Evolutionary conservation across 1,140 invertebrate species (phyloP).

Genomic region (Sarcophaga peregrina): DNA sequence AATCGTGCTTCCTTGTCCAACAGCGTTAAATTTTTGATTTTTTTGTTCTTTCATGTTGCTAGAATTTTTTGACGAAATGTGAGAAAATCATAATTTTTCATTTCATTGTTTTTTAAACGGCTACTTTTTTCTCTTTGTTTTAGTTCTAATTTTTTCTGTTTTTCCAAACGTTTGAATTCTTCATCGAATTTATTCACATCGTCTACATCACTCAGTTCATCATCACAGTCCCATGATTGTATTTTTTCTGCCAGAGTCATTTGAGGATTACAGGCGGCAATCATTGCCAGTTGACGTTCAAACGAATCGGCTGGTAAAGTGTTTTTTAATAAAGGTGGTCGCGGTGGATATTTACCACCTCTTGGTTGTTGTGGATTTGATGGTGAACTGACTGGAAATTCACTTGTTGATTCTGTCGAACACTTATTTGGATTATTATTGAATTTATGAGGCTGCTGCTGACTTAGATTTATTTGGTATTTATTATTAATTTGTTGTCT

Average conservation of each 20-base stretch:
- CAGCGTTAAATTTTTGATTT: conserved; percentile 3
- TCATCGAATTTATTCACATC: conserved; percentile 60
- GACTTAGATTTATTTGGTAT: conserved; percentile 31
- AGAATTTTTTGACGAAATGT: conserved; percentile 52
- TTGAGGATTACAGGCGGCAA: conserved; percentile 57
- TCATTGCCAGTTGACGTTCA: conserved; percentile 54
- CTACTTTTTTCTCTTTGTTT: conserved; percentile 10
- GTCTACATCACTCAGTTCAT: conserved; percentile 54
- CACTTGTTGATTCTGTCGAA: conserved; percentile 45
- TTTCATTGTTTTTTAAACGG: neutral
- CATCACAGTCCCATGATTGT: conserved; percentile 51
- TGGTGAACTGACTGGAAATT: conserved; percentile 45
- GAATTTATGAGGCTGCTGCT: conserved; percentile 13
- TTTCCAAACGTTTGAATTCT: conserved; percentile 51
- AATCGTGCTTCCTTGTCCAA: neutral
- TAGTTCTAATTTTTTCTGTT: conserved; percentile 11
- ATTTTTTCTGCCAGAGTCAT: conserved; percentile 59
- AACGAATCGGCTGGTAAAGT: conserved; percentile 57
- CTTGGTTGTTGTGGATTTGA: conserved; percentile 35
- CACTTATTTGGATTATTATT: conserved; percentile 31
- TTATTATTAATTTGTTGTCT: conserved; percentile 43
- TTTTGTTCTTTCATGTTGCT: conserved; percentile 17
- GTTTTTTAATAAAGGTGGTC: conserved; percentile 53
- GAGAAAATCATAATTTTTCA: conserved; percentile 47
- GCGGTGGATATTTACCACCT: conserved; percentile 35